Percentiles rank a stretch among this genome's conserved stretches.
Evolutionary conservation across 2,113 vertebrate genomes (phyloP).

Genomic region (Trachemys scripta): DNA sequence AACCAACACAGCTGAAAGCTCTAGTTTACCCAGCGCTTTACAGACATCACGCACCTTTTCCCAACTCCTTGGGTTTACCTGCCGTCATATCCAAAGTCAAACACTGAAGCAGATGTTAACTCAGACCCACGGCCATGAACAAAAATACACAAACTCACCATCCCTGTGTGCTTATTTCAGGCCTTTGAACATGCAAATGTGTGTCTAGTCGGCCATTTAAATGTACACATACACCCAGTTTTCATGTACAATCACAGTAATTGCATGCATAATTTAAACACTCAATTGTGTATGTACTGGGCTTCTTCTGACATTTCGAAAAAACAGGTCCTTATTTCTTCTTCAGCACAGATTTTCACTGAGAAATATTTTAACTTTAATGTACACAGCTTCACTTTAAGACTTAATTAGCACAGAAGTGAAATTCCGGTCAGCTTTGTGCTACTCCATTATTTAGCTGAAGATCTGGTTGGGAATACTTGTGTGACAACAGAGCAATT

Average conservation of each 20-base stretch:
- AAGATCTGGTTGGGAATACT: neutral
- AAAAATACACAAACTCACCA: neutral
- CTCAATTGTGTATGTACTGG: fast-evolving
- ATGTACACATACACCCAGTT: neutral
- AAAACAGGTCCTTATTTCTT: fast-evolving
- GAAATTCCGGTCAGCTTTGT: neutral
- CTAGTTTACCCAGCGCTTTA: fast-evolving
- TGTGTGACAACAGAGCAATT: neutral
- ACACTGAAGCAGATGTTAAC: neutral
- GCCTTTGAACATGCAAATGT: neutral
- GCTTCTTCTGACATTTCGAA: neutral
- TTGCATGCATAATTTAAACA: neutral
- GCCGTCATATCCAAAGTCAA: neutral
- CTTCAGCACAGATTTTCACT: neutral
- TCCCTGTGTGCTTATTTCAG: neutral
- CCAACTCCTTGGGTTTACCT: neutral
- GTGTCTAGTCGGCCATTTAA: neutral
- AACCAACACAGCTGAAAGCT: neutral
- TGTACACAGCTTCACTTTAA: neutral
- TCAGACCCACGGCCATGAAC: fast-evolving
- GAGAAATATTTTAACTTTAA: neutral
- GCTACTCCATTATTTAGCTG: neutral
- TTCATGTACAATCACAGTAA: fast-evolving
- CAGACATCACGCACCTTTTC: fast-evolving
- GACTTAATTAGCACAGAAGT: constrained; percentile 41